Base-by-base conservation (phyloP, 1,140 invertebrate species). In the Sycophaga agraensis region DNA sequence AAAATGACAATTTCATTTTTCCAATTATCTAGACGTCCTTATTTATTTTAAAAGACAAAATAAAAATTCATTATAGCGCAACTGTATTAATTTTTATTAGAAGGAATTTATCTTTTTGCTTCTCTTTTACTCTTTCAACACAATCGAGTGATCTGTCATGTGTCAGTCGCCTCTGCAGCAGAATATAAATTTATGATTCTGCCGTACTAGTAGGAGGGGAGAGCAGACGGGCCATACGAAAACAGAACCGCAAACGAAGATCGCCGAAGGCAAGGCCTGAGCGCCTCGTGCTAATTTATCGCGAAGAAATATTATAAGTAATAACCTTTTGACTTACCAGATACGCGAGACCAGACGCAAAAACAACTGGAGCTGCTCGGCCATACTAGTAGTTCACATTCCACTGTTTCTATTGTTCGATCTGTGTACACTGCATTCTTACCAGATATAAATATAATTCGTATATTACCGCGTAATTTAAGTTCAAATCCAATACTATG, bases 291-390 rank as follows among this genome's bases (percentile, higher is more conserved):
- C 22, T 42, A 19, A 55, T 37, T 59, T 50, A 28, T 49, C 46
- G 21, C 31, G 26, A 28, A 12, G 14, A 63, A 37, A 56, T 58
- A 19, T 26, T 59, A n/a, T n/a, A n/a, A n/a, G 45, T 56, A 66
- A 50, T 73, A 66, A 72, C 63, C 70, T 71, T 60, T 70, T 72
- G 65, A 75, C 77, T 79, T 66, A 79, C 76, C 74, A 75, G 66
- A 74, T 75, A 68, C 16, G 37, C 22, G 21, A 45, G 51, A 17
- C 28, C n/a, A 63, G 63, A 68, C 67, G 61, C 71, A 63, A 72
- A 77, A 78, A 76, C 76, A 79, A 74, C 76, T 76, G 74, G 72
- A 71, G 59, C 66, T 63, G 35, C 58, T 64, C 68, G 67, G 72
- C 76, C 77, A 80, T 78, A 80, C 71, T 78, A 66, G 45, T n/a